Conservation (phyloP, 2,797 vertebrate genomes). For the Choloepus didactylus region DNA sequence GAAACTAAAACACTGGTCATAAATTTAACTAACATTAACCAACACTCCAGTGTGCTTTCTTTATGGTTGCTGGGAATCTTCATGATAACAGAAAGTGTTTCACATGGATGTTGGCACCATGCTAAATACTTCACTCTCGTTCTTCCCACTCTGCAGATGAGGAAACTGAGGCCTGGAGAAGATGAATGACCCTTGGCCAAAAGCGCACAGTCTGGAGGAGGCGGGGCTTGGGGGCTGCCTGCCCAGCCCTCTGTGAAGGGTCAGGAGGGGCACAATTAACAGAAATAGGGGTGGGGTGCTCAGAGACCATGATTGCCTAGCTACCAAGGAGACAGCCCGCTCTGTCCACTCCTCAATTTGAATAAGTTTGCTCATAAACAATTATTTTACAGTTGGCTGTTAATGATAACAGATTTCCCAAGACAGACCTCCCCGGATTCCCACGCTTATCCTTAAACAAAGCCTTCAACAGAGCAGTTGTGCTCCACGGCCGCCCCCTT, state of each 20-base stretch:
- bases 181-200: not conserved
- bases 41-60: not conserved
- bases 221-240: not conserved
- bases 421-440: not conserved
- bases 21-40: not conserved
- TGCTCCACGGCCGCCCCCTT: not conserved
- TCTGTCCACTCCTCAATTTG: not conserved
- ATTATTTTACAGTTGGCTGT: not conserved
- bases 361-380: not conserved
- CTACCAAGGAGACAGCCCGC: fast-evolving
- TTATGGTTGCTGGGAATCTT: not conserved
- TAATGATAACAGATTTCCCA: not conserved
- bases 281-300: not conserved
- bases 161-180: not conserved
- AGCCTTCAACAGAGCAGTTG: not conserved
- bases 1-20: not conserved
- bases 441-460: not conserved
- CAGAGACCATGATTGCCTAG: not conserved
- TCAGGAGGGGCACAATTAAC: not conserved
- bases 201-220: not conserved
- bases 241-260: not conserved
- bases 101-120: too few relatives aligned
- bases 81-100: not conserved
- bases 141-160: not conserved
- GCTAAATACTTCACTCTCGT: not conserved